phyloP scores from a whole-genome alignment of 2,113 vertebrate species.

The Haemorhous mexicanus region DNA sequence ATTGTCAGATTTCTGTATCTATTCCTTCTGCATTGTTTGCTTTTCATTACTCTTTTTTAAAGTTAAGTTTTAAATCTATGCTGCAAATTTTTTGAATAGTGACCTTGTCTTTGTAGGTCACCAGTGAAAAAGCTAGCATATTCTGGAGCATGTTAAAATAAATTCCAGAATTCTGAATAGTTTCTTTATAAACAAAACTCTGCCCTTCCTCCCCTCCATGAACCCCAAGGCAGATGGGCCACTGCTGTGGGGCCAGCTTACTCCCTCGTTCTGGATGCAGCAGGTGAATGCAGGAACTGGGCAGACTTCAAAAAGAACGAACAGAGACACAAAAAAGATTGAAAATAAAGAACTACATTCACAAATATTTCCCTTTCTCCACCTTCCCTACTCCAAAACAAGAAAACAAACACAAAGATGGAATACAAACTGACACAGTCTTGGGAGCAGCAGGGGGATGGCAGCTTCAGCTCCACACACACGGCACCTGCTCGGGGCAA shows the following conservation, averaged over 20 bases:
- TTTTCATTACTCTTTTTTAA: not conserved
- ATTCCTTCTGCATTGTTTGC: not conserved
- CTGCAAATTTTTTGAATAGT: not conserved
- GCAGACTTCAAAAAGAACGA: not conserved
- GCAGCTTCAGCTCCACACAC: accelerated
- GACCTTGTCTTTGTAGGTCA: not conserved
- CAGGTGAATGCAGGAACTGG: not conserved
- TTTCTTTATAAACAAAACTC: not conserved
- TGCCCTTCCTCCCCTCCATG: not conserved
- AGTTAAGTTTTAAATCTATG: not conserved
- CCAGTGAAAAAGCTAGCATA: not conserved
- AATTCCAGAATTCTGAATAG: not conserved
- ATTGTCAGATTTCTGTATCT: not conserved
- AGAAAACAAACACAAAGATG: not conserved
- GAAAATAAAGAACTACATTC: not conserved
- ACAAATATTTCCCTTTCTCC: not conserved
- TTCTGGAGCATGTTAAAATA: not conserved
- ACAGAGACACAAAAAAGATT: not conserved
- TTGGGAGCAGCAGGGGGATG: not conserved
- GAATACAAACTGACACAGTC: not conserved
- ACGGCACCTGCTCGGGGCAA: not conserved
- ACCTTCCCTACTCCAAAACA: not conserved
- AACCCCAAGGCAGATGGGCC: not conserved
- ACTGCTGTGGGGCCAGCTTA: not conserved
- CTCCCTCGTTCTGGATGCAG: not conserved